These are phyloP conservation scores for Rhinolophus ferrumequinum DNA, from an alignment of 2,113 vertebrate species.

Conservation along the genomic window DNA sequence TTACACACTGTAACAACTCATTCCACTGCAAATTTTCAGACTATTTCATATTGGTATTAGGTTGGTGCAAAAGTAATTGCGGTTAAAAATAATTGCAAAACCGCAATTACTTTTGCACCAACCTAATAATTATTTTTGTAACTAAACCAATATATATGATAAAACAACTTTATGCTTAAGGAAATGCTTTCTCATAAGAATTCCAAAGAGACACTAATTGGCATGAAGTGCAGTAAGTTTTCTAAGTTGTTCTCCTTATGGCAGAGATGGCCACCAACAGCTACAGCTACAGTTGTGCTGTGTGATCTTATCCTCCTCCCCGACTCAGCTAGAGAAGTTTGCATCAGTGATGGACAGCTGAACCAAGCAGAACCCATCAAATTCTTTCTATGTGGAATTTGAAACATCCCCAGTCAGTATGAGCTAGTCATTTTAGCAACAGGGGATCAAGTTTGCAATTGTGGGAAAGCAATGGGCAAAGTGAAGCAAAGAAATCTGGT, in stretches of 20 bases:
- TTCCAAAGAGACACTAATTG: neutral
- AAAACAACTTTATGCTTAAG: neutral
- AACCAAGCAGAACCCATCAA: neutral
- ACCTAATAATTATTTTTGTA: neutral
- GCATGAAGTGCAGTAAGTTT: neutral
- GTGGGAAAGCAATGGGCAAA: neutral
- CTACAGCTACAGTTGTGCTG: rapidly evolving
- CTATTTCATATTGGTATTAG: neutral
- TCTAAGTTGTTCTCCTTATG: neutral
- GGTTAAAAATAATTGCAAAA: too few relatives aligned
- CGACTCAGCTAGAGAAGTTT: neutral
- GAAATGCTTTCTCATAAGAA: neutral
- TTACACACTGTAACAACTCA: neutral
- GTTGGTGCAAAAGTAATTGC: too few relatives aligned
- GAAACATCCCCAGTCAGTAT: neutral
- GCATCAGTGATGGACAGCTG: neutral
- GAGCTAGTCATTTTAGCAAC: neutral
- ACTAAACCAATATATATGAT: neutral
- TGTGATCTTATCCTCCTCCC: neutral
- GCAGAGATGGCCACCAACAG: neutral
- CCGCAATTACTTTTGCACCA: too few relatives aligned
- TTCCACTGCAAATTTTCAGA: neutral
- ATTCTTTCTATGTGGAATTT: neutral
- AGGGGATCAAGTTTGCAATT: neutral
- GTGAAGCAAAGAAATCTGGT: neutral